Percentiles rank a stretch among this genome's conserved stretches.
phyloP scores from a whole-genome alignment of 2,888 invertebrate genomes.

The Poecilus cupreus region DNA sequence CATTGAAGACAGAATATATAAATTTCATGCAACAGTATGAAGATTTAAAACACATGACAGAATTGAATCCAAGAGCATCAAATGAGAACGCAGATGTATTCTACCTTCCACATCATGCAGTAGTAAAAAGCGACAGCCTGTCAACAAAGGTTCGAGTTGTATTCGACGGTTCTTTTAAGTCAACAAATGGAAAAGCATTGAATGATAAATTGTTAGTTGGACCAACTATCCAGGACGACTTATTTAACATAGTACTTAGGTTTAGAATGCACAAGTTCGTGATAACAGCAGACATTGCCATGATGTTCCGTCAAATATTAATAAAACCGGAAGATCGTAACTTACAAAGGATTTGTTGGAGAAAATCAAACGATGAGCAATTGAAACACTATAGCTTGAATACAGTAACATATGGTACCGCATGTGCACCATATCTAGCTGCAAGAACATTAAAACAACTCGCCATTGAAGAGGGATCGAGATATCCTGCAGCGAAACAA shows the following conservation, averaged over 20 bases:
- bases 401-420: constrained; percentile 49
- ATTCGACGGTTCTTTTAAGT: constrained; percentile 52
- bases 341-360: constrained; percentile 19
- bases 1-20: constrained; percentile 56
- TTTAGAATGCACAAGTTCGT: constrained; percentile 10
- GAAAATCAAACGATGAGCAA: too few relatives aligned
- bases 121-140: too few relatives aligned
- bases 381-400: constrained; percentile 18
- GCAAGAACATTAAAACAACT: constrained; percentile 23
- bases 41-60: constrained; percentile 56
- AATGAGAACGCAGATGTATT: too few relatives aligned
- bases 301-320: constrained; percentile 20
- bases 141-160: constrained; percentile 47
- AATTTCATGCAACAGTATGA: constrained; percentile 60
- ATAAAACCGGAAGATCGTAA: background rate
- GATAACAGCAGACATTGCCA: constrained; percentile 30
- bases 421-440: constrained; percentile 40
- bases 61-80: constrained; percentile 44
- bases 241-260: too few relatives aligned
- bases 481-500: constrained; percentile 17
- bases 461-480: constrained; percentile 26
- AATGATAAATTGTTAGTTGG: too few relatives aligned
- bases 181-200: too few relatives aligned
- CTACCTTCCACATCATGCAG: too few relatives aligned
- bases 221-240: too few relatives aligned